These are phyloP conservation scores for Lepidotrigona ventralis DNA, from an alignment of 1,140 invertebrate genomes.

Conservation along the genomic window DNA sequence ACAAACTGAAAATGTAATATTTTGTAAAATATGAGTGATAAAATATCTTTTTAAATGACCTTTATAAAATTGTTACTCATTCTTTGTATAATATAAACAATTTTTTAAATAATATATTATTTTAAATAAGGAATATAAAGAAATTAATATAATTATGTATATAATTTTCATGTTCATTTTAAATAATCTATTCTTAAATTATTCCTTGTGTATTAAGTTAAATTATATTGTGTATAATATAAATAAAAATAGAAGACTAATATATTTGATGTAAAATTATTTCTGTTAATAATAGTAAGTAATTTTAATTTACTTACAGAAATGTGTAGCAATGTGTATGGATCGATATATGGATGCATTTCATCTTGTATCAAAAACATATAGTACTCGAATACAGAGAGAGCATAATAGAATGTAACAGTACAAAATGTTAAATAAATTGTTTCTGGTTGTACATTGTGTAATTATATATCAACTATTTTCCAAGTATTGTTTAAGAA, in stretches of 20 bases:
- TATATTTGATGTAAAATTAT: neutral
- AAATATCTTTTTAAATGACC: neutral
- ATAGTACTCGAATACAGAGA: conserved; percentile 89
- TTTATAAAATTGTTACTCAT: neutral
- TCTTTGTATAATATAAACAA: neutral
- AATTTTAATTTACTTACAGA: conserved; percentile 82
- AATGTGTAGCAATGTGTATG: conserved; percentile 99
- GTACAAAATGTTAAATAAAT: conserved; percentile 60
- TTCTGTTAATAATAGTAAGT: neutral
- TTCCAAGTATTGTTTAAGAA: conserved; percentile 34
- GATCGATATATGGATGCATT: conserved; percentile 98
- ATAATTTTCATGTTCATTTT: no score
- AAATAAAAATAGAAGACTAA: neutral
- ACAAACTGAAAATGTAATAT: neutral
- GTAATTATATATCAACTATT: conserved; percentile 43
- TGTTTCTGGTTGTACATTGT: conserved; percentile 62
- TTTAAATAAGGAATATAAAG: neutral
- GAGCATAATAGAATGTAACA: conserved; percentile 82
- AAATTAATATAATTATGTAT: neutral
- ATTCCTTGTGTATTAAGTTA: neutral
- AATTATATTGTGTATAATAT: neutral
- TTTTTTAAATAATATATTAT: neutral
- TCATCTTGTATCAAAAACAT: conserved; percentile 93
- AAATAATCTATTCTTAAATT: no score
- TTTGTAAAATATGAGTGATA: neutral